Base-by-base conservation (phyloP, 2,113 vertebrate species). In the Phyllostomus hastatus region DNA sequence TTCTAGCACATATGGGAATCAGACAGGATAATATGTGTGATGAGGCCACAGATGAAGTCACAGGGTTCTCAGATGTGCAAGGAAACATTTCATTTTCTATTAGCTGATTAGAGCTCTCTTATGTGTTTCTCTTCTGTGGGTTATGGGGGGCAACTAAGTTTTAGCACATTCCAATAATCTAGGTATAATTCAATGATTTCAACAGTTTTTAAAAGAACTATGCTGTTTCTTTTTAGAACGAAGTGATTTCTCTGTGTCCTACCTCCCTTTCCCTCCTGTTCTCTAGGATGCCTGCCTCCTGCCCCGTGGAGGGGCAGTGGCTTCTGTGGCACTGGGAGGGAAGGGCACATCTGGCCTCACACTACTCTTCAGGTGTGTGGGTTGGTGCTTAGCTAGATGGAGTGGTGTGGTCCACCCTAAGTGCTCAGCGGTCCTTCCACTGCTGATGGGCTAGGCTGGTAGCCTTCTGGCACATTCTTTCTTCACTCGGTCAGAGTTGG, bases 311-410 rank as follows among this genome's bases (percentile, higher is more conserved):
- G 12, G 28, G 10, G 2, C 31, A 31, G 59, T 15, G 57, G 31
- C 19, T 46, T 2, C 0, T 57, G 10, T 22, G 69, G 6, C 0
- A 1, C 67, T n/a, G 11, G n/a, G 38, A 54, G 19, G 4, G 22
- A 72, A 48, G 72, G 22, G 12, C 4, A 31, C 16, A 43, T 84
- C 14, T 73, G 72, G 15, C 28, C 46, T 66, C n/a, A 20, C 12
- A 26, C 38, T 33, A 69, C 48, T 52, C 5, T 35, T 26, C 33
- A n/a, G 20, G 11, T 46, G 22, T 0, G 0, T 72, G 35, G 1
- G 28, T 8, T 43, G 35, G 19, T 67, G 11, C 7, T 48, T 52
- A 75, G n/a, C 11, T 16, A 57, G 16, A 16, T 10, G 41, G 57
- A 14, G 26, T 66, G 38, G 6, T 38, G 3, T 5, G 1, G n/a